phyloP scores from a whole-genome alignment of 2,113 vertebrate genomes.

The Lophochroa leadbeateri region DNA sequence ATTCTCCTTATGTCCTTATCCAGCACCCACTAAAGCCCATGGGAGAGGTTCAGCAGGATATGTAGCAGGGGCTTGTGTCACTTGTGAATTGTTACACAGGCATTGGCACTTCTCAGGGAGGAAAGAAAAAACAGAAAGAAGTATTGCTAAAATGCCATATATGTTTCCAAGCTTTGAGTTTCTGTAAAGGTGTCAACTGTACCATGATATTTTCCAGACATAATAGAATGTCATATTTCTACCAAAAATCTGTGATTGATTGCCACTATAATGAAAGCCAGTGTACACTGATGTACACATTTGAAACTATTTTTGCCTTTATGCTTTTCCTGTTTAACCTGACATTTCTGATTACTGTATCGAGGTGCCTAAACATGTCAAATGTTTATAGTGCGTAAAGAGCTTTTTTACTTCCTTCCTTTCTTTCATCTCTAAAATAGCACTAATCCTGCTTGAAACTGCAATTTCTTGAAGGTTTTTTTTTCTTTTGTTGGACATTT shows the following conservation, averaged over 20 bases:
- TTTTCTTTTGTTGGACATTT: neutral
- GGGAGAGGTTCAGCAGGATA: neutral
- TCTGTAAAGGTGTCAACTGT: slow-evolving; percentile 25
- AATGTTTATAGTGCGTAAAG: neutral
- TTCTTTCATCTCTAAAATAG: slow-evolving; percentile 1
- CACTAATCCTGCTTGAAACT: slow-evolving; percentile 4
- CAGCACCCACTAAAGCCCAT: neutral
- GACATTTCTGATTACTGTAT: slow-evolving; percentile 55
- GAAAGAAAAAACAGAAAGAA: neutral
- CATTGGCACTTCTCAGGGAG: neutral
- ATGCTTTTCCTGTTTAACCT: slow-evolving; percentile 45
- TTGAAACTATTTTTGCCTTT: slow-evolving; percentile 48
- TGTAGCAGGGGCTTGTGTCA: neutral
- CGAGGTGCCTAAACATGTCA: slow-evolving; percentile 29
- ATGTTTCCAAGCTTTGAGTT: slow-evolving; percentile 35
- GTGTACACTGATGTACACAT: neutral
- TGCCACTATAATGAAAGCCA: slow-evolving; percentile 38
- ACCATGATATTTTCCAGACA: slow-evolving; percentile 22
- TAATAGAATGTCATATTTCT: slow-evolving; percentile 46
- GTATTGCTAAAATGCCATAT: neutral
- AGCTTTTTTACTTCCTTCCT: neutral
- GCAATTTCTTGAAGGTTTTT: neutral
- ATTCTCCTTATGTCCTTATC: neutral
- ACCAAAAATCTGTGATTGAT: slow-evolving; percentile 36
- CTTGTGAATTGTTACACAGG: neutral